A percentile compares a stretch with the other conserved stretches of the same genome.
phyloP scores from a whole-genome alignment of 2,888 invertebrate genomes.

The Drymonia ruficornis region DNA sequence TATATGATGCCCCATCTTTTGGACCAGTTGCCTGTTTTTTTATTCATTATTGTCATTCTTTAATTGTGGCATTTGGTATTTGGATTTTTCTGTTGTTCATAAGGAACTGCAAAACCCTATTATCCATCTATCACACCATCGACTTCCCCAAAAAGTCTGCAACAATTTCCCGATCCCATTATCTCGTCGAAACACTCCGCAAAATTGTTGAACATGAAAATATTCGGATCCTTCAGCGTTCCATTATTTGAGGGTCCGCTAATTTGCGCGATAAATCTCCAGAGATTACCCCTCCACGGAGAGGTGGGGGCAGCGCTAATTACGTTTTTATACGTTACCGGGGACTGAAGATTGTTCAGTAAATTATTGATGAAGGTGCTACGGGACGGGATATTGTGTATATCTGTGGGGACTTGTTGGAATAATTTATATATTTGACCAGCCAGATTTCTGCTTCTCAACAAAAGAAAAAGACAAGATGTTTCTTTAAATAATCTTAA shows the following conservation, averaged over 20 bases:
- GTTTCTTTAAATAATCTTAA: too few relatives aligned
- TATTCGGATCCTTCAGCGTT: conserved; percentile 6
- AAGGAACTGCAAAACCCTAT: neutral
- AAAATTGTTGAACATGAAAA: conserved; percentile 8
- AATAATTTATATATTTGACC: neutral
- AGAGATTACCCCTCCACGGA: conserved; percentile 37
- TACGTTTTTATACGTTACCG: conserved; percentile 39
- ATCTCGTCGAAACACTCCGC: conserved; percentile 5
- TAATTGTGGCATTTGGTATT: too few relatives aligned
- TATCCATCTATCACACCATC: neutral
- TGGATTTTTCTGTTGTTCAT: too few relatives aligned
- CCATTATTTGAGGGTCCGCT: conserved; percentile 38
- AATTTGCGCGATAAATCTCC: conserved; percentile 50
- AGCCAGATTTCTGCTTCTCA: neutral
- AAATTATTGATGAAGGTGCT: conserved; percentile 5
- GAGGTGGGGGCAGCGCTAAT: conserved; percentile 39
- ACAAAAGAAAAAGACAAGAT: too few relatives aligned
- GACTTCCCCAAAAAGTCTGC: neutral
- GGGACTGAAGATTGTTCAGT: conserved; percentile 3
- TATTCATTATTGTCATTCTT: too few relatives aligned
- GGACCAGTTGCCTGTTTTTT: too few relatives aligned
- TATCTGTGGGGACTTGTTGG: neutral
- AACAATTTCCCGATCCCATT: conserved; percentile 3
- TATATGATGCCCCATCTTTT: too few relatives aligned
- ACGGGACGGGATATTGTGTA: neutral